Evolutionary conservation across 2,888 invertebrate genomes (phyloP).

Genomic region (Ophion slaviceki): DNA sequence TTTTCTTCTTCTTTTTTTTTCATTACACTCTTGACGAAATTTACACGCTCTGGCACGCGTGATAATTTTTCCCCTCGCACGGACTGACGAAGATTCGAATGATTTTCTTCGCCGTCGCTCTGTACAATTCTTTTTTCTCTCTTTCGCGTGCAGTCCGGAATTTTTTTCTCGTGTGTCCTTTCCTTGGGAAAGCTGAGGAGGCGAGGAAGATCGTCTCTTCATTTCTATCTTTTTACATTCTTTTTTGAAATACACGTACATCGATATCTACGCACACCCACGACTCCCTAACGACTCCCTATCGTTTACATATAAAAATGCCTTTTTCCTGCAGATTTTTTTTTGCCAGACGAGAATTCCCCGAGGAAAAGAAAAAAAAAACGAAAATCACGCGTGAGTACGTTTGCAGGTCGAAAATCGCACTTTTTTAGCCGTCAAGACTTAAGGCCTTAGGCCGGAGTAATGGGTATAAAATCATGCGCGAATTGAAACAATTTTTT

Average conservation of each 20-base stretch:
- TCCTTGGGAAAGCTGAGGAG: constrained; percentile 29
- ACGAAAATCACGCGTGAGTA: constrained; percentile 37
- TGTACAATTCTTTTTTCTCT: constrained; percentile 24
- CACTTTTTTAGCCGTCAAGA: too few species aligned
- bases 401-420: constrained; percentile 67
- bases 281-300: constrained; percentile 54
- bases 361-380: neutral
- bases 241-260: constrained; percentile 21
- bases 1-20: constrained; percentile 1
- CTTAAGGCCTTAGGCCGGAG: too few species aligned
- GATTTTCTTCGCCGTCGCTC: constrained; percentile 1
- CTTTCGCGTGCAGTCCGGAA: neutral
- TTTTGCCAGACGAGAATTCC: neutral
- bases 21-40: constrained; percentile 33
- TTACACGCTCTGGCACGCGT: neutral
- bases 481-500: constrained; percentile 63
- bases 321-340: neutral
- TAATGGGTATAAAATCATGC: too few species aligned
- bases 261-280: constrained; percentile 39
- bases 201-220: constrained; percentile 1
- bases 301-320: constrained; percentile 34
- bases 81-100: neutral
- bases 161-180: constrained; percentile 12
- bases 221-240: neutral
- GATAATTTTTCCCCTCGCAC: neutral